Evolutionary conservation across 2,888 invertebrate genomes (phyloP).

Genomic region (Eurois occulta): DNA sequence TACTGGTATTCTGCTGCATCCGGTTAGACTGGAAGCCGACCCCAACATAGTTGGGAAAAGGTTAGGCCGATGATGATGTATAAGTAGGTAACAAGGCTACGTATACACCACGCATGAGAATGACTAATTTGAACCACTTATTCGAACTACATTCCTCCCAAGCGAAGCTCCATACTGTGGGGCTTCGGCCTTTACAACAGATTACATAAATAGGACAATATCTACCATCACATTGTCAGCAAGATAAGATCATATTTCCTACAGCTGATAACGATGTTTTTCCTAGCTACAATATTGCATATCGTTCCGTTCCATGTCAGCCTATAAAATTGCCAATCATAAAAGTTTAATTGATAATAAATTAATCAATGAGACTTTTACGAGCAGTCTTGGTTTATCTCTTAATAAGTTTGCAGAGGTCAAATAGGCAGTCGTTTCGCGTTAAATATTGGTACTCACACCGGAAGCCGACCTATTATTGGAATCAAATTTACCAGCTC

Average conservation of each 20-base stretch:
- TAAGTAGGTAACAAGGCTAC: no score
- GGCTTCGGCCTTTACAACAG: background rate
- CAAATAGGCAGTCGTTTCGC: background rate
- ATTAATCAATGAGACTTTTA: background rate
- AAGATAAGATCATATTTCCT: conserved; percentile 41
- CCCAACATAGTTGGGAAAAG: no score
- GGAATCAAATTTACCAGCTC: no score
- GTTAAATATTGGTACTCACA: background rate
- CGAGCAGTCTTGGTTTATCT: background rate
- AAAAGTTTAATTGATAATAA: background rate
- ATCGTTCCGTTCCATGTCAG: background rate
- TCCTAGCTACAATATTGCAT: background rate
- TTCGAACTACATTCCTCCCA: no score
- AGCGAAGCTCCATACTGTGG: background rate
- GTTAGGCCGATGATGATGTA: no score
- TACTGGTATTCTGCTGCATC: no score
- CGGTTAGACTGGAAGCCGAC: no score
- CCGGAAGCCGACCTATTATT: no score
- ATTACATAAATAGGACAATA: conserved; percentile 19
- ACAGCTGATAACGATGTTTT: conserved; percentile 3
- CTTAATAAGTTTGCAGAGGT: background rate
- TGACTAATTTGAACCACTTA: no score
- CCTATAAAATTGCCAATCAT: background rate
- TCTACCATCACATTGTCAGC: conserved; percentile 9
- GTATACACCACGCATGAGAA: no score